Evolutionary conservation across 2,888 invertebrate genomes (phyloP).

Genomic region (Phengaris arion): DNA sequence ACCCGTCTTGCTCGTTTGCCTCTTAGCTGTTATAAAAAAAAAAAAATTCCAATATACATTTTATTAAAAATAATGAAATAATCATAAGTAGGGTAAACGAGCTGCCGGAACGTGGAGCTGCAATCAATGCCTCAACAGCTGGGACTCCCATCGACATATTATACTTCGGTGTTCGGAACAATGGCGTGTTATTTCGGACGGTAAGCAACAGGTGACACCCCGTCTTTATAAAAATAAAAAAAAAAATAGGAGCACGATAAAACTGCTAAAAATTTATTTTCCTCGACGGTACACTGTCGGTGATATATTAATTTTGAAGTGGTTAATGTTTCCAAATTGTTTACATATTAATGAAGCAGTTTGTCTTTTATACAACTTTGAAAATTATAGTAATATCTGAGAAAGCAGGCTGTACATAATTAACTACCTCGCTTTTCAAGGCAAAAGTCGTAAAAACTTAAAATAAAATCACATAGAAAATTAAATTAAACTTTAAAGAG

Average conservation of each 20-base stretch:
- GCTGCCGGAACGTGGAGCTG: too few relatives aligned
- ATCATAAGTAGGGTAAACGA: too few relatives aligned
- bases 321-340: slow-evolving; percentile 4
- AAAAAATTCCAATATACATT: too few relatives aligned
- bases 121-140: too few relatives aligned
- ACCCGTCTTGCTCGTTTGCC: too few relatives aligned
- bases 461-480: neutral
- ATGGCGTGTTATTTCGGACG: neutral
- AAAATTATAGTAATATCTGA: neutral
- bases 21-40: too few relatives aligned
- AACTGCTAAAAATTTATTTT: neutral
- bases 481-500: neutral
- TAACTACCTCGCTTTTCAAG: too few relatives aligned
- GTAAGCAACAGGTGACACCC: neutral
- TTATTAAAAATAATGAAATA: too few relatives aligned
- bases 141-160: too few relatives aligned
- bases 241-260: neutral
- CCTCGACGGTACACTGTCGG: neutral
- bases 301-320: slow-evolving; percentile 9
- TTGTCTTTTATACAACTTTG: neutral
- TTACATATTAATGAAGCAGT: neutral
- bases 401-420: too few relatives aligned
- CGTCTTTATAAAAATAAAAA: neutral
- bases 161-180: too few relatives aligned
- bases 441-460: too few relatives aligned